Evolutionary conservation across 1,140 invertebrate species (phyloP).

Genomic region (Drosophila rufa): DNA sequence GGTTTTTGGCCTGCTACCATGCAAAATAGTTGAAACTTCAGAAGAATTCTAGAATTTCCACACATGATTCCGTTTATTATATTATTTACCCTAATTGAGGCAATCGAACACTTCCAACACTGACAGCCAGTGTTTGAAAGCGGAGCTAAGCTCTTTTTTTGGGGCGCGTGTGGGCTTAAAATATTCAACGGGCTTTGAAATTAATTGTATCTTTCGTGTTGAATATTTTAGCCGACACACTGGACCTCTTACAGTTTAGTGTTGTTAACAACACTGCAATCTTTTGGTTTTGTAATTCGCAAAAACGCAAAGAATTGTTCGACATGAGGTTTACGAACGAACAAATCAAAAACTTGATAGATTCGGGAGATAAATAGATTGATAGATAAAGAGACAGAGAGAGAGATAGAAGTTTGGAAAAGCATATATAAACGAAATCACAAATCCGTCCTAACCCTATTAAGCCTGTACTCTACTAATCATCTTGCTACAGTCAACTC

Average conservation of each 20-base stretch:
- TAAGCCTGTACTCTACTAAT: constrained; percentile 14
- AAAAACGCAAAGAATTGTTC: constrained; percentile 85
- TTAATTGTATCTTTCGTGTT: constrained; percentile 9
- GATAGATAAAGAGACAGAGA: constrained; percentile 33
- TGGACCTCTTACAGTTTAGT: constrained; percentile 46
- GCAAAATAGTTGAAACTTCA: constrained; percentile 85
- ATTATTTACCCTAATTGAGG: constrained; percentile 8
- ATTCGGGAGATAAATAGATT: constrained; percentile 36
- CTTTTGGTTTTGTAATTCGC: constrained; percentile 85
- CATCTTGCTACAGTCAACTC: constrained; percentile 46
- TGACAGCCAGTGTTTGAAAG: constrained; percentile 20
- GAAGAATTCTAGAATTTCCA: constrained; percentile 65
- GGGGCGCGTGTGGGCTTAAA: constrained; percentile 54
- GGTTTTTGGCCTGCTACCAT: constrained; percentile 77
- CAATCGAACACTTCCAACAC: constrained; percentile 25
- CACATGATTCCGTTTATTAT: constrained; percentile 72
- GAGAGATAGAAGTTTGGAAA: constrained; percentile 55
- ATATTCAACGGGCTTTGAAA: constrained; percentile 57
- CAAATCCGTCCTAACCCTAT: constrained; percentile 46
- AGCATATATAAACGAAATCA: constrained; percentile 63
- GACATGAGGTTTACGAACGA: constrained; percentile 51
- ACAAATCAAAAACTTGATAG: constrained; percentile 62
- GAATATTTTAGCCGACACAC: constrained; percentile 69
- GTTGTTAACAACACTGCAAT: constrained; percentile 41
- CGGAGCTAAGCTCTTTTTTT: constrained; percentile 18